Base-by-base conservation (phyloP, 1,140 invertebrate genomes). In the Caenorhabditis inopinata region DNA sequence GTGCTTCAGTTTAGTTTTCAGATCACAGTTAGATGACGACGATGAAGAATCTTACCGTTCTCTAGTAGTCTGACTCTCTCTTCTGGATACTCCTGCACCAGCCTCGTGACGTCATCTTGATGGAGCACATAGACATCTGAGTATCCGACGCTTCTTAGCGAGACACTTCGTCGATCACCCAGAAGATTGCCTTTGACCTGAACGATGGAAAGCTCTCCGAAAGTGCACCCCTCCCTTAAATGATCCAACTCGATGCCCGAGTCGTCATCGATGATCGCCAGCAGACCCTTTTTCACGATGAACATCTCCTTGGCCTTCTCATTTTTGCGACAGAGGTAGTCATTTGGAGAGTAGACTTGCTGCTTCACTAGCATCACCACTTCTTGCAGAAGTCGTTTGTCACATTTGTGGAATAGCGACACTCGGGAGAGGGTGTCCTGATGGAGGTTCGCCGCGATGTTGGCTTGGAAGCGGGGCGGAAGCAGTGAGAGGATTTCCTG, bases 271-370 rank as follows among this genome's bases (percentile, higher is more conserved):
- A 68, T 48, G 3, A 81, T 29, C 16, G 42, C 5, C 0, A 76
- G 23, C 25, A 11, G n/a, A 4, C 80, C 80, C 29, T 62, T 76
- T 47, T 81, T 81, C 21, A 81, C 75, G 2, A 81, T 77, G 38
- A 68, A 81, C 80, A 81, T 81, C 32, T 76, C 80, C 18, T 76
- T 58, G 16, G 74, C 74, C n/a, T 77, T 77, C 14, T 81, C 80
- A 5, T 51, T 51, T 23, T 73, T 75, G 16, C 78, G 51, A 32
- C 80, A 81, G 0, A 81, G 38, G 73, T 68, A 77, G 27, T 81
- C 80, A 23, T 77, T 77, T 18, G 80, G 80, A 5, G 74, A 51
- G 48, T 62, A 81, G 18, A 81, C 74, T 32, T 81, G 80, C 32
- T 81, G 80, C 16, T 45, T 76, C 7, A 81, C 42, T 23, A 49